Evolutionary conservation across 1,140 invertebrate genomes (phyloP), one percentile per base, ranked within the genome.

Genomic region (Episyrphus balteatus): DNA sequence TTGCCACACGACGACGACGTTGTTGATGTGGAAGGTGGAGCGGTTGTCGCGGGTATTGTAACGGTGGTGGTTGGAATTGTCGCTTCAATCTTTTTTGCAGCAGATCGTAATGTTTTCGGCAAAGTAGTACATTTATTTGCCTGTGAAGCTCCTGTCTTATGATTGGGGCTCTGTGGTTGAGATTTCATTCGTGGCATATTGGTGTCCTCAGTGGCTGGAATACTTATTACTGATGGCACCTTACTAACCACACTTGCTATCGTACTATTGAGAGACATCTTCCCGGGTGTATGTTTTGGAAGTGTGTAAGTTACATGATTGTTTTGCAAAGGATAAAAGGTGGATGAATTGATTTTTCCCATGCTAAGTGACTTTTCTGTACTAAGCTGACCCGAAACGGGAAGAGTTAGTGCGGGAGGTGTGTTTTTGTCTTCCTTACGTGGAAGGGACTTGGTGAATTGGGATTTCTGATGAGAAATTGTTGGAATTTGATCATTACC

Each of bases 181-280:
- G 31, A 50, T 54, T 47, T 37, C 42, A 58, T 53, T 40, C 50
- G 54, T 45, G 48, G 44, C 10, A 19, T 43, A 19, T 30, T 41
- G 33, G 38, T 45, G 3, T 31, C 21, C 11, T 32, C 19, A 36
- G 47, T 15, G 1, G 55, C 52, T 10, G 66, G 66, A 42, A 68
- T 61, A 36, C 58, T 68, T 19, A 68, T 64, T 11, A 68, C 65
- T 14, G 66, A 66, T 15, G 66, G 66, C 37, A 68, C 66, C 36
- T 68, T 68, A 53, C 61, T 66, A 21, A 68, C 62, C 26, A 68
- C 66, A 44, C 58, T 68, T 26, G 63, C 58, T 37, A 68, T 67
- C 33, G 65, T 62, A 42, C 62, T 64, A 48, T 67, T 67, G 13
- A 66, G 47, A 3, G 64, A 65, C 32, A 67, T 52, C 51, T 68